These are phyloP conservation scores for Caenorhabditis sp. DNA, from an alignment of 2,888 invertebrate genomes.

Conservation along the genomic window DNA sequence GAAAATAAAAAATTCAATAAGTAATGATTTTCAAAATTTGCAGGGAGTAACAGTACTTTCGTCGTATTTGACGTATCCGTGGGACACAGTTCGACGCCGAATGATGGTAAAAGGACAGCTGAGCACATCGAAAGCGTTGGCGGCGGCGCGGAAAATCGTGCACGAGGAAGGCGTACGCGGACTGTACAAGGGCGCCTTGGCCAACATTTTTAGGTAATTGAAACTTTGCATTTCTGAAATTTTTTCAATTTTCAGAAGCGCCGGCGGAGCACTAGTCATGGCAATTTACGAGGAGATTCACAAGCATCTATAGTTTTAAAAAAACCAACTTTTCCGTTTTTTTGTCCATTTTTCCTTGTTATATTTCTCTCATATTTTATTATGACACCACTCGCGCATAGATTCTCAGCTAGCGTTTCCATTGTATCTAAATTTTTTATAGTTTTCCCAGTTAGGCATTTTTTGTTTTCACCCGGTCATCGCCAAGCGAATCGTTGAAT, in stretches of 20 bases:
- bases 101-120: slow-evolving; percentile 96
- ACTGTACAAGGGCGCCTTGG: slow-evolving; percentile 65
- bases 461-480: no score
- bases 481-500: no score
- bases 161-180: slow-evolving; percentile 63
- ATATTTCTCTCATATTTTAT: background rate
- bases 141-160: slow-evolving; percentile 60
- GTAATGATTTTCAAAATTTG: slow-evolving; percentile 6
- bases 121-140: slow-evolving; percentile 58
- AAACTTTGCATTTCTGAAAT: background rate
- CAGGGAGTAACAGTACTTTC: slow-evolving; percentile 65
- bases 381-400: background rate
- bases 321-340: background rate
- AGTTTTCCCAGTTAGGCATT: no score
- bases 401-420: slow-evolving; percentile 30
- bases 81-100: slow-evolving; percentile 93
- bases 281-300: slow-evolving; percentile 69
- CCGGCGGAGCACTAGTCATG: slow-evolving; percentile 69
- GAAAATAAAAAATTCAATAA: background rate
- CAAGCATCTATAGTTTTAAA: slow-evolving; percentile 56
- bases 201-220: slow-evolving; percentile 64
- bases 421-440: slow-evolving; percentile 8
- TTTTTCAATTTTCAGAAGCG: slow-evolving; percentile 54
- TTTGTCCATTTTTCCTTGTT: background rate
- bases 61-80: slow-evolving; percentile 87